phyloP scores from a whole-genome alignment of 2,888 invertebrate species.

The Drosophila parthenogenetica region DNA sequence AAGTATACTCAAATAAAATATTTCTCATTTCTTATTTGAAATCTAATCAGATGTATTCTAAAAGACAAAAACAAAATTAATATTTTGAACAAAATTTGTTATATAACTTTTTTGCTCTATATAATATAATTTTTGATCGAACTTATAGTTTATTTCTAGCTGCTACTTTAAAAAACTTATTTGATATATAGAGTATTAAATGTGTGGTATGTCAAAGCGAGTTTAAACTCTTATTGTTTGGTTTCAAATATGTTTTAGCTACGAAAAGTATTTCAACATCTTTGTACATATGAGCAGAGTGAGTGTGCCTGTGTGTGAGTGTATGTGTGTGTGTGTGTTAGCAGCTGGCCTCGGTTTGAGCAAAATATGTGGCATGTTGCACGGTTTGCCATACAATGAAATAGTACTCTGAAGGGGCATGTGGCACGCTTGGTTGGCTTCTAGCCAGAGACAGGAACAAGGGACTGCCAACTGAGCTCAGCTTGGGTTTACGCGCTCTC shows the following conservation, averaged over 20 bases:
- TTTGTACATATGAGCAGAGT: background rate
- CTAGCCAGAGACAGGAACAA: constrained; percentile 36
- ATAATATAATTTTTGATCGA: no score
- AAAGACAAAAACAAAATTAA: no score
- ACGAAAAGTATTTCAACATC: constrained; percentile 13
- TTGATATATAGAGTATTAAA: no score
- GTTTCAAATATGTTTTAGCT: constrained; percentile 20
- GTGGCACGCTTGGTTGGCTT: constrained; percentile 60
- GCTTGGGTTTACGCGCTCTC: background rate
- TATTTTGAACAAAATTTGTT: no score
- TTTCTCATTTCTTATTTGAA: no score
- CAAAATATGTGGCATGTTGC: constrained; percentile 42
- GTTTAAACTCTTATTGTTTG: background rate
- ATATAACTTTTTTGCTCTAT: no score
- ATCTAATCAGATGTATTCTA: no score
- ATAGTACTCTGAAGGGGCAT: constrained; percentile 19
- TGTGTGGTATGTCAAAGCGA: no score
- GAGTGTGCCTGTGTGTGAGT: background rate
- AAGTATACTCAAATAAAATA: no score
- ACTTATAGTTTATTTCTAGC: no score
- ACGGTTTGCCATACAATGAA: constrained; percentile 22
- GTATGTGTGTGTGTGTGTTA: constrained; percentile 15
- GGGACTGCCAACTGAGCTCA: constrained; percentile 24
- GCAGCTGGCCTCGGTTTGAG: constrained; percentile 40
- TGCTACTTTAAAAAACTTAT: no score